Evolutionary conservation across 2,113 vertebrate genomes (phyloP).

Genomic region (Drymodes brunneopygia): DNA sequence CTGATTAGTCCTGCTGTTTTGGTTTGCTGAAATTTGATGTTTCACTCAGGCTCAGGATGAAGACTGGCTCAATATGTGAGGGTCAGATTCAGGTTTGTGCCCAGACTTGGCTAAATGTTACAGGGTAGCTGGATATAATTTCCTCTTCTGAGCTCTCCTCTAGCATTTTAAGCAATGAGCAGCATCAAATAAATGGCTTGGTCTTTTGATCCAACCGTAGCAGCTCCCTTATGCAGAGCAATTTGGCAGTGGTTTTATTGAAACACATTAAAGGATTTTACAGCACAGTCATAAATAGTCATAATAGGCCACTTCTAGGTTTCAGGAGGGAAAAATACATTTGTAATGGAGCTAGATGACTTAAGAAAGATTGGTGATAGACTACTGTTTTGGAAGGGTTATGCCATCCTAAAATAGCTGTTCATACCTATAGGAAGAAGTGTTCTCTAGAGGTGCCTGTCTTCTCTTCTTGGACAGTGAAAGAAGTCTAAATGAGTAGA

Average conservation of each 20-base stretch:
- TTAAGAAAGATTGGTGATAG: background rate
- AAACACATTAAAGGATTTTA: constrained; percentile 28
- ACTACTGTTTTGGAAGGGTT: background rate
- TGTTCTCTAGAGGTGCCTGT: background rate
- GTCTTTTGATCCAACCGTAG: background rate
- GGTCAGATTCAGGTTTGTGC: background rate
- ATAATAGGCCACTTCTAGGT: background rate
- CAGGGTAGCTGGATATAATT: background rate
- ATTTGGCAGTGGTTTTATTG: constrained; percentile 21
- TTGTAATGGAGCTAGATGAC: background rate
- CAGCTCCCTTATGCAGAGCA: background rate
- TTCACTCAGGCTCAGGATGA: background rate
- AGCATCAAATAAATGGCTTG: background rate
- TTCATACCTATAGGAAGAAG: background rate
- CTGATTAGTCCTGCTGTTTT: background rate
- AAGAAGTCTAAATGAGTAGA: background rate
- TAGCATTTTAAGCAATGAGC: background rate
- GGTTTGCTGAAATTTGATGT: background rate
- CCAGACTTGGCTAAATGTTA: background rate
- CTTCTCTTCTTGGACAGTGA: background rate
- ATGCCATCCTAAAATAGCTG: background rate
- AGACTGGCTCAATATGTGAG: background rate
- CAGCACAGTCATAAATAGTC: constrained; percentile 1
- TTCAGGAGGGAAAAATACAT: background rate
- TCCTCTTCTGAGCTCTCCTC: background rate